These are phyloP conservation scores for Exephanes ischioxanthus DNA, from an alignment of 2,888 invertebrate genomes.

Conservation along the genomic window DNA sequence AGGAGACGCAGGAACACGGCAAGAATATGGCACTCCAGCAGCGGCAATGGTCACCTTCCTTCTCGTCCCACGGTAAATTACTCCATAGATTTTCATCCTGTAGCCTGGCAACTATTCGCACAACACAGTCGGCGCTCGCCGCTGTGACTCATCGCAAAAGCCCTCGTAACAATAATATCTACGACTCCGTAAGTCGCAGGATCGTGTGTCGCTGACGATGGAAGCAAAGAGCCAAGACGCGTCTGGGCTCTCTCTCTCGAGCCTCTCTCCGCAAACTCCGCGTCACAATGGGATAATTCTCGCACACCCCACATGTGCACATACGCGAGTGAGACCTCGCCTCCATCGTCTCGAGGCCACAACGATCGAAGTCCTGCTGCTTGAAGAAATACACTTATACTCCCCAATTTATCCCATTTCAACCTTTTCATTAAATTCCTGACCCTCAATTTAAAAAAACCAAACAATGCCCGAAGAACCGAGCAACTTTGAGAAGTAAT, in stretches of 20 bases:
- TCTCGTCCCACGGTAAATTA: constrained; percentile 68
- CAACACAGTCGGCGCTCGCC: constrained; percentile 14
- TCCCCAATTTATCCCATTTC: constrained; percentile 22
- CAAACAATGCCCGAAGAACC: no score
- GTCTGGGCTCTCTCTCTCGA: constrained; percentile 26
- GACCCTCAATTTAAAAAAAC: no score
- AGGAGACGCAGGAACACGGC: background rate
- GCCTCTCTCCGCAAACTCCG: constrained; percentile 1
- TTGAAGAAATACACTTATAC: constrained; percentile 27
- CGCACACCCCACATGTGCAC: constrained; percentile 35
- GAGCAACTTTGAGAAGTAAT: no score
- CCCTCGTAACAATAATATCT: constrained; percentile 51
- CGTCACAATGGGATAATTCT: constrained; percentile 60
- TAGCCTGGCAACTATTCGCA: constrained; percentile 38
- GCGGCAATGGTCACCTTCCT: constrained; percentile 65
- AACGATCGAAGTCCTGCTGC: constrained; percentile 18
- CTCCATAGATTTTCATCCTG: constrained; percentile 62
- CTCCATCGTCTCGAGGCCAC: constrained; percentile 25
- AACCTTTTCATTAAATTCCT: background rate
- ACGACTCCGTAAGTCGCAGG: constrained; percentile 26
- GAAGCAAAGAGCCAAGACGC: constrained; percentile 31
- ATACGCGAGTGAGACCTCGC: constrained; percentile 12
- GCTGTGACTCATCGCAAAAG: constrained; percentile 53
- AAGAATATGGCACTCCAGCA: constrained; percentile 34
- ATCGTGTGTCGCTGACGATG: constrained; percentile 41